Evolutionary conservation across 2,888 invertebrate genomes (phyloP), one percentile per base, ranked within the genome.

Genomic region (Ochropleura leucogaster): DNA sequence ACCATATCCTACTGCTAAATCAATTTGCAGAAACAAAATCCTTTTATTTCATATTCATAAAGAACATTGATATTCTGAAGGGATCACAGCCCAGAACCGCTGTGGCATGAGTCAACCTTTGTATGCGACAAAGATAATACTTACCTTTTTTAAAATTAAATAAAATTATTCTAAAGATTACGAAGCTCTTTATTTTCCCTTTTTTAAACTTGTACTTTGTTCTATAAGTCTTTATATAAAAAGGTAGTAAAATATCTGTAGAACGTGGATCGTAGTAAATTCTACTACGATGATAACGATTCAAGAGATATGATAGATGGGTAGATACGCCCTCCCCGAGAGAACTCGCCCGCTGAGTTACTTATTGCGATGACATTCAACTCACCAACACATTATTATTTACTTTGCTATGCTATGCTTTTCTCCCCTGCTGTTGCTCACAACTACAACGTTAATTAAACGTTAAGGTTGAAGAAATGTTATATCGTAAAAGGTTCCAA

Each of bases 41-140:
- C 72, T 84, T 84, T 85, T 85, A 80, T 83, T 83, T 80, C 68
- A 30, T 30, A 30, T 30, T 30, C 30, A 82, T 79, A 80, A 85
- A 85, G 77, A 72, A 78, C 66, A 83, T 88, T 81, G 79, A 73
- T 85, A 86, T 87, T 86, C 86, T 77, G 69, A 77, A 86, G 77
- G 82, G 78, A 77, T 80, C 72, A 70, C 84, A 47, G 66, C 40
- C 51, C 72, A 53, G 47, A 74, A 63, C 68, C 67, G 72, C 66
- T 72, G 47, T 30, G 44, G 63, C 78, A 49, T 84, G 81, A 84
- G 60, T 69, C 60, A 55, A 73, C 16, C 77, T 69, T 68, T 63
- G 64, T 62, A 75, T 57, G 62, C 5, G 20, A 67, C 70, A 72
- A 42, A n/a, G 51, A 47, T 60, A n/a, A 62, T 59, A 62, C n/a